A percentile compares a stretch with the other conserved stretches of the same genome.
phyloP scores from a whole-genome alignment of 2,888 invertebrate species.

The Luperina testacea region DNA sequence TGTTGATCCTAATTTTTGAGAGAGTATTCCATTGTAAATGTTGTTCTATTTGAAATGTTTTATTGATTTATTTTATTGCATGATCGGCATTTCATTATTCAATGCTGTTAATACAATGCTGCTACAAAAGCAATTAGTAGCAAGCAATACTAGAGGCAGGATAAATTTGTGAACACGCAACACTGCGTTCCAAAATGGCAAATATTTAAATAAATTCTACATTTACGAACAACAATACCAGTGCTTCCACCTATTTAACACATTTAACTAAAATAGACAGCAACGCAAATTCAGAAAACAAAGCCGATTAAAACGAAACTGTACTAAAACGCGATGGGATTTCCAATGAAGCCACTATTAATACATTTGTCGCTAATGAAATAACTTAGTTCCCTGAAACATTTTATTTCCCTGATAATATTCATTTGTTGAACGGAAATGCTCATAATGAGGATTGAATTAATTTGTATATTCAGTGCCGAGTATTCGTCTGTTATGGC shows the following conservation, averaged over 20 bases:
- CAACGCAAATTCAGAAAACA: conserved; percentile 48
- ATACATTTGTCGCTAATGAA: conserved; percentile 42
- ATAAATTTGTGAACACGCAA: conserved; percentile 20
- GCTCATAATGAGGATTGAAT: conserved; percentile 66
- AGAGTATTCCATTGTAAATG: conserved; percentile 36
- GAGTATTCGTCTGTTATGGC: conserved; percentile 24
- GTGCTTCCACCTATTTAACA: conserved; percentile 24
- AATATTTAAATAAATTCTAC: conserved; percentile 47
- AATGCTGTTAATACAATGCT: conserved; percentile 1
- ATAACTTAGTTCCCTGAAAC: conserved; percentile 50
- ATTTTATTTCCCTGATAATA: conserved; percentile 65
- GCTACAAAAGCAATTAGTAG: conserved; percentile 31
- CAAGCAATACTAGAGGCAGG: not conserved
- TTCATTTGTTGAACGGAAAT: conserved; percentile 61
- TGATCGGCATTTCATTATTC: conserved; percentile 20
- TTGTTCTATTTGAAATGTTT: conserved; percentile 30
- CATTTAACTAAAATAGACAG: conserved; percentile 41
- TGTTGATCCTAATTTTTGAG: conserved; percentile 50
- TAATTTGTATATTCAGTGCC: conserved; percentile 59
- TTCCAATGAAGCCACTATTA: conserved; percentile 53
- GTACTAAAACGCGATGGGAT: conserved; percentile 51
- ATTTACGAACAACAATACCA: conserved; percentile 41
- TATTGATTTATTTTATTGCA: conserved; percentile 24
- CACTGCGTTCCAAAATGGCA: conserved; percentile 18
- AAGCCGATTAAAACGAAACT: conserved; percentile 55